These are phyloP conservation scores for Gymnosoma rotundatum DNA, from an alignment of 2,888 invertebrate species.

Conservation along the genomic window DNA sequence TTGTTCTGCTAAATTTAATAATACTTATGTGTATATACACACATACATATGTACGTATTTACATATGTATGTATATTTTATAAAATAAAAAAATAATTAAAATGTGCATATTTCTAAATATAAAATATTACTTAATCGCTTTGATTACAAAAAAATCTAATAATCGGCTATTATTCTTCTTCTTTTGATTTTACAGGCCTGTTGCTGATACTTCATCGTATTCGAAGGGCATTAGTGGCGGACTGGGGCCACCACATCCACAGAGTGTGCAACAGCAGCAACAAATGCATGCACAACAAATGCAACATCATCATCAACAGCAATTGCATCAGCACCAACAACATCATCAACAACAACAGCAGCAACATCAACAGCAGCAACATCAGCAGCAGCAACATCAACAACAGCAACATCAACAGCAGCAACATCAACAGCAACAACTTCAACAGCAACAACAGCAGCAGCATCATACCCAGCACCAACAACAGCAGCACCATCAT, in stretches of 20 bases:
- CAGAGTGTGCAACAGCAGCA: conserved; percentile 74
- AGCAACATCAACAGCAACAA: conserved; percentile 74
- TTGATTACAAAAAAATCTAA: conserved; percentile 77
- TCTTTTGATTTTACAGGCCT: conserved; percentile 80
- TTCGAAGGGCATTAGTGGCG: conserved; percentile 77
- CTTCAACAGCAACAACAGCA: conserved; percentile 75
- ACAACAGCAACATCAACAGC: conserved; percentile 75
- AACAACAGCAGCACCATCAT: conserved; percentile 74
- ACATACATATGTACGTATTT: too few relatives aligned
- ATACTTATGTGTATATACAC: neutral
- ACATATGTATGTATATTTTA: too few relatives aligned
- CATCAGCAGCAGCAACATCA: conserved; percentile 76
- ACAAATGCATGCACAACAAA: conserved; percentile 73
- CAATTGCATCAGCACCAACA: conserved; percentile 73
- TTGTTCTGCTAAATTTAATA: too few relatives aligned
- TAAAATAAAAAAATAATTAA: too few relatives aligned
- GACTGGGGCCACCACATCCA: conserved; percentile 75
- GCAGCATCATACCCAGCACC: conserved; percentile 76
- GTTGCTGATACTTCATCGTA: conserved; percentile 80
- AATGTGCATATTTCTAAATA: too few relatives aligned
- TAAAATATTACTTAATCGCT: neutral
- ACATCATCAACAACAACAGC: conserved; percentile 71
- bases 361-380: conserved; percentile 74
- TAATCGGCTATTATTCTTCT: conserved; percentile 77
- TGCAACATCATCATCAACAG: conserved; percentile 75